Base-by-base conservation (phyloP, 2,888 invertebrate species). In the Meandrusa payeni region DNA sequence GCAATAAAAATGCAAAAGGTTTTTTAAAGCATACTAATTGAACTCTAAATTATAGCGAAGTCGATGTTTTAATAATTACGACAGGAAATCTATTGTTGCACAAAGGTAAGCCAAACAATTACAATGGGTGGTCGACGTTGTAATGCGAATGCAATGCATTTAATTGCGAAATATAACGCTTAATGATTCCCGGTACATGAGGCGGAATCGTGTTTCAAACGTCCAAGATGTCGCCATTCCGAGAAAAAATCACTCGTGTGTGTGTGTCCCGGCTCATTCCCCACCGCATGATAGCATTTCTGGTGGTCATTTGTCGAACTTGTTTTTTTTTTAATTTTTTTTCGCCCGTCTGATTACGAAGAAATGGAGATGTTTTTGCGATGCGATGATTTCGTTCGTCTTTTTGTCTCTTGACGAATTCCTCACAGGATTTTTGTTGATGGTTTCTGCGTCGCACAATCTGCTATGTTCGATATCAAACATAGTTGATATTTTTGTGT, bases 121-220 rank as follows among this genome's bases (percentile, higher is more conserved):
- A 46, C 36, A 47, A 48, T 54, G 56, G 57, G 61, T 59, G 59
- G 58, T 53, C 58, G 39, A 17, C 22, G 9, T 3, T 10, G 34
- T 29, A 36, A 31, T 47, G 43, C 48, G 37, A 42, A 34, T 29
- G 37, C 40, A 32, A 32, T 50, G 47, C 44, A 47, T 39, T 47
- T 46, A 42, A 53, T 54, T 54, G 52, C 50, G 46, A 51, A 54
- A 55, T 45, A 32, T 41, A 47, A 54, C 41, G 45, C 52, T 41
- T 50, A 49, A 54, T 46, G 40, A 47, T 61, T 59, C 59, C 37
- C 23, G 12, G 55, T 56, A 62, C 32, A 24, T 24, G 31, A 17
- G 26, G 11, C 26, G 17, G 38, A 39, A 22, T 44, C 44, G 29
- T 7, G 24, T 38, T 44, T 39, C 32, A 44, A 44, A 44, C 11